Base-by-base conservation (phyloP, 2,113 vertebrate genomes). In the Daphoenositta chrysoptera region DNA sequence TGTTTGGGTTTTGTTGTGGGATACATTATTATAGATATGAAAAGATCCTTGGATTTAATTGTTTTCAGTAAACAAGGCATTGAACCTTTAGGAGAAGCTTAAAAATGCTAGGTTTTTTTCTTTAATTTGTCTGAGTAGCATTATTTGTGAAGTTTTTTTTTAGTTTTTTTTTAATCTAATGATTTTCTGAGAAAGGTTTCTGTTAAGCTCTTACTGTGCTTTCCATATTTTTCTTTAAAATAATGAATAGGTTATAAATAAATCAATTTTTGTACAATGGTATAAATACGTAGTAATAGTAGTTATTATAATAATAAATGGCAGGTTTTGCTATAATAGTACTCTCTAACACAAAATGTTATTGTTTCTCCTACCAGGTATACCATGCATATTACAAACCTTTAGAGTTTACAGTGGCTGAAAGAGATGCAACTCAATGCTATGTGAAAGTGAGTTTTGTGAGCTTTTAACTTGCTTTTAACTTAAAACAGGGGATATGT, bases 331-430 rank as follows among this genome's bases (percentile, higher is more conserved):
- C 23, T 28, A 20, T 69, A 50, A 54, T 7, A 28, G 24, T 54
- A 28, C 26, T 68, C 18, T 83, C 31, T 91, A 90, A 96, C 18
- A 26, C 13, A 39, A 65, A 88, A 69, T n/a, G 10, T 75, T 88
- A 12, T 1, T 90, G 28, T 54, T 91, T 86, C 80, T 90, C 63
- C 65, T 68, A 8, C 76, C 93, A 99, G 99, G 98, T 99, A 8
- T 99, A 98, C 91, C 99, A 99, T 19, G 99, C 99, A 0, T 99
- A 98, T 96, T 99, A 99, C 94, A 99, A 99, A 91, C 99, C 99
- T 5, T 96, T 99, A 89, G 99, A 99, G 92, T 99, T 99, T 95
- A 98, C 98, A 4, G 98, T 99, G 28, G 95, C 99, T 22, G 98
- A 98, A 94, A 98, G 98, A 68, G 98, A 99, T 54, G 96, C 98